A percentile compares a stretch with the other conserved stretches of the same genome.
Evolutionary conservation across 1,140 invertebrate species (phyloP).

Genomic region (Pristionchus pacificus): DNA sequence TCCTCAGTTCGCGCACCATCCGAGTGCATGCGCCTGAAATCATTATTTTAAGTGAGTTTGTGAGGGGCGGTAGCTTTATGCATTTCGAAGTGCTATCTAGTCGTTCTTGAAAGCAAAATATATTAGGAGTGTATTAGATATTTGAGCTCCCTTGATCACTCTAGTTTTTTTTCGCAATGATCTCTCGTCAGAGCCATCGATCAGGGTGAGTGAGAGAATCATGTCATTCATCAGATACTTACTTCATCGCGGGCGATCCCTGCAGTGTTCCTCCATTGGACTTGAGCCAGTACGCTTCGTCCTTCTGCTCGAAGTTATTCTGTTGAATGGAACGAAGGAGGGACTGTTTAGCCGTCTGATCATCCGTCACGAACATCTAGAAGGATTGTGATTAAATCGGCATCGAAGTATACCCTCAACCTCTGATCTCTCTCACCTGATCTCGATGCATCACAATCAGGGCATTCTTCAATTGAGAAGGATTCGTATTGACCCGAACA

Average conservation of each 20-base stretch:
- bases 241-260: neutral
- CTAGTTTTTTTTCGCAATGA: no score
- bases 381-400: conserved; percentile 7
- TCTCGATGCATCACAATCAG: conserved; percentile 34
- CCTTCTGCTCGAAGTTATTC: conserved; percentile 17
- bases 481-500: conserved; percentile 24
- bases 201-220: neutral
- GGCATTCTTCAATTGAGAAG: conserved; percentile 36
- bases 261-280: conserved; percentile 12
- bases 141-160: no score
- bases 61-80: no score
- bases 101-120: no score
- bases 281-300: conserved; percentile 29
- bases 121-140: no score
- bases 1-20: neutral
- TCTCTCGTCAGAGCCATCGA: neutral
- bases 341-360: conserved; percentile 27
- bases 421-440: conserved; percentile 22
- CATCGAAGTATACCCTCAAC: neutral
- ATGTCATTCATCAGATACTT: neutral
- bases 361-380: conserved; percentile 41
- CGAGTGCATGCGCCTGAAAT: neutral
- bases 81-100: no score
- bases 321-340: conserved; percentile 32
- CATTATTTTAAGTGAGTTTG: no score